Base-by-base conservation (phyloP, 2,113 vertebrate species). In the Notarius quadriscutis region DNA sequence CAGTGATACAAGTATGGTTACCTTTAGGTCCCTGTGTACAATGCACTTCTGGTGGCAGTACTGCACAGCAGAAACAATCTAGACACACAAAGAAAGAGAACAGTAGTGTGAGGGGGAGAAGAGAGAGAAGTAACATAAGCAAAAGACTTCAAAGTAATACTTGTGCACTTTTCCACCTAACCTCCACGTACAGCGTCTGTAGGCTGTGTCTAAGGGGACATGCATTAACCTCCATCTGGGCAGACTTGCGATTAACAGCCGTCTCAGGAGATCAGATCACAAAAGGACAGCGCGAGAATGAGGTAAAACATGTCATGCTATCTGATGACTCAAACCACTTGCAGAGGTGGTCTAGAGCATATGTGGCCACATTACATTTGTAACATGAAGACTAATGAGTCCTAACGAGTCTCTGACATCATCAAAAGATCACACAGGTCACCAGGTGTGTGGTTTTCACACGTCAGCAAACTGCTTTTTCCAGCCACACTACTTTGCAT, bases 11-110 rank as follows among this genome's bases (percentile, higher is more conserved):
- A 18, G 22, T 27, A 22, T 51, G 75, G 95, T 96, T 90, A 98
- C 97, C 97, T 98, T 98, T 85, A 98, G 93, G 94, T 98, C 97
- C 93, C 97, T 95, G 87, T 98, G 97, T 87, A 98, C 97, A 92
- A 98, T 98, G 90, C 95, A 96, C 94, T 98, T 98, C 94, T 97
- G 96, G 94, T 98, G 97, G 92, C 97, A 98, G 93, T 98, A 98
- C 95, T 98, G 97, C 92, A 98, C 97, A 30, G 97, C 97, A 93
- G 97, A 98, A 89, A 98, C 97, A 93, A 98, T 97, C 97, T 98
- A 77, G 82, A 89, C 8, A 67, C 86, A 62, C 12, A 50, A 9
- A 34, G 65, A 62, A 17, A 65, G 0, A 34, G 20, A 69, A 11
- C 17, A 17, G 60, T 1, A 51, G 0, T 17, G 30, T 69, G 50